Percentiles rank a stretch among this genome's conserved stretches.
Conservation (phyloP, 2,888 invertebrate species). For the Nemotelus nigrinus region DNA sequence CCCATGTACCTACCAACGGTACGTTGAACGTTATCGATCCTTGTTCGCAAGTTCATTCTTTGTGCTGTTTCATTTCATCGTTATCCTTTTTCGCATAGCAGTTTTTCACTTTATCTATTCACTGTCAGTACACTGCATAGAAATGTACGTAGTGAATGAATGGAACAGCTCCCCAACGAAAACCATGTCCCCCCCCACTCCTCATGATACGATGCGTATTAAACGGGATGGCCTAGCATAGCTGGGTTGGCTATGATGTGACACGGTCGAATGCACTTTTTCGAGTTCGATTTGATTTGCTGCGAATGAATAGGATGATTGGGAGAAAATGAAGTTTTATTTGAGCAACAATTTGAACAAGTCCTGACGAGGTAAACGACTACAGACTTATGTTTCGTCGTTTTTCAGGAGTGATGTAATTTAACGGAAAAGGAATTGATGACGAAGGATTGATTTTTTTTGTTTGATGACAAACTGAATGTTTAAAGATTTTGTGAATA, state of each 20-base stretch:
- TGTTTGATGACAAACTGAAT: too few relatives aligned
- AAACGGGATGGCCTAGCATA: too few relatives aligned
- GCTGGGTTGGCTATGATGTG: not conserved
- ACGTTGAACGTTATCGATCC: conserved; percentile 43
- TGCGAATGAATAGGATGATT: not conserved
- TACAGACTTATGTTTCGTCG: too few relatives aligned
- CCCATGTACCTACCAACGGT: not conserved
- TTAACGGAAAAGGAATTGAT: too few relatives aligned
- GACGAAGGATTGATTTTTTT: too few relatives aligned
- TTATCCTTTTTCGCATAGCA: too few relatives aligned
- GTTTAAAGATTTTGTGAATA: too few relatives aligned
- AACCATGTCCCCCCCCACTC: not conserved
- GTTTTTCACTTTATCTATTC: too few relatives aligned
- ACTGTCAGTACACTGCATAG: too few relatives aligned
- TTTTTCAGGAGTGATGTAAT: too few relatives aligned
- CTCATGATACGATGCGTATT: not conserved
- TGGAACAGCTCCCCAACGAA: too few relatives aligned
- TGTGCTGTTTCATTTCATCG: not conserved
- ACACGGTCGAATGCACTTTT: not conserved
- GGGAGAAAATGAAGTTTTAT: not conserved
- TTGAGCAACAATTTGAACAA: not conserved
- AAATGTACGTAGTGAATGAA: too few relatives aligned
- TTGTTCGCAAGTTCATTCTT: conserved; percentile 8
- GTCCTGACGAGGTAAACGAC: not conserved
- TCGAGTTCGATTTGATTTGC: not conserved